Evolutionary conservation across 2,797 vertebrate genomes (phyloP).

Genomic region (Stomatorhinus walkeri): DNA sequence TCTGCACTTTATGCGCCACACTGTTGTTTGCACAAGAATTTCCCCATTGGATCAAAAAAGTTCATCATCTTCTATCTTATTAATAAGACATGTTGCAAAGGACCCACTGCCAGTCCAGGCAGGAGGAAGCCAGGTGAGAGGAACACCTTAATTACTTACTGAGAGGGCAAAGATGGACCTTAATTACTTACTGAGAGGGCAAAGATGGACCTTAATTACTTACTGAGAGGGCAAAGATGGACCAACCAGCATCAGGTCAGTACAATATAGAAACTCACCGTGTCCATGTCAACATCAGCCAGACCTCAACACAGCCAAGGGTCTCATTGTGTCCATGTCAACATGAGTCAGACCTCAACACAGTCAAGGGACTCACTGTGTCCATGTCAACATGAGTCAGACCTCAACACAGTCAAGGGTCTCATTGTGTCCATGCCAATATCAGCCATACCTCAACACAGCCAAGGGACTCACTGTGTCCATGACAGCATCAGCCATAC

Average conservation of each 20-base stretch:
- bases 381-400: not conserved
- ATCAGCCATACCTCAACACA: not conserved
- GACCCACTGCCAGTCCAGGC: not conserved
- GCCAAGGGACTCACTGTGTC: not conserved
- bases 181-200: not conserved
- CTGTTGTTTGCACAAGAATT: not conserved
- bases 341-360: not conserved
- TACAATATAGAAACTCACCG: not conserved
- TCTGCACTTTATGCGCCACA: not conserved
- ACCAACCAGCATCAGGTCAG: not conserved
- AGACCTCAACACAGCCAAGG: not conserved
- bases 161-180: not conserved
- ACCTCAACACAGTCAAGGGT: not conserved
- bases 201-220: not conserved
- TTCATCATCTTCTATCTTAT: not conserved
- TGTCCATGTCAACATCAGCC: not conserved
- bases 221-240: not conserved
- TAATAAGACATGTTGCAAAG: not conserved
- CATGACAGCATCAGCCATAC: not conserved
- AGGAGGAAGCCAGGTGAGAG: not conserved
- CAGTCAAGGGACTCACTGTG: not conserved
- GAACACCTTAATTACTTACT: not conserved
- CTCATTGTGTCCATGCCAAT: not conserved
- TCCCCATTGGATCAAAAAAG: not conserved
- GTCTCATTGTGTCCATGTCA: not conserved